Evolutionary conservation across 2,113 vertebrate species (phyloP).

Genomic region (Serilophus lunatus): DNA sequence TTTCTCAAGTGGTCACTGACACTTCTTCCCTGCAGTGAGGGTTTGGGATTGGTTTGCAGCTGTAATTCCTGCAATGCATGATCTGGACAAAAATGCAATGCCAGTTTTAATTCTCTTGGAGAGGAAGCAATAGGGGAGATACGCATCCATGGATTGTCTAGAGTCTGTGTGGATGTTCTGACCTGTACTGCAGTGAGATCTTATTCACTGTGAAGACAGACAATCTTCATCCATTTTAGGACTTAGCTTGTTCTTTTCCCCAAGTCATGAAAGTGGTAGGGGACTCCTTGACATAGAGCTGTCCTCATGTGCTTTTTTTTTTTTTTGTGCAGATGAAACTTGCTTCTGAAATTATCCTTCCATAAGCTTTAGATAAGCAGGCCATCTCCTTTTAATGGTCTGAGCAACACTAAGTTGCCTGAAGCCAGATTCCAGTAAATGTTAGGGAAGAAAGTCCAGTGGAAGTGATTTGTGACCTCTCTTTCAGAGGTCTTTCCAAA

Average conservation of each 20-base stretch:
- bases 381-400: background rate
- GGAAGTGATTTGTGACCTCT: background rate
- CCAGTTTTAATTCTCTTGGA: background rate
- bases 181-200: background rate
- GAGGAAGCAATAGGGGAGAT: background rate
- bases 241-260: background rate
- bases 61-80: background rate
- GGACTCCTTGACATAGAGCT: background rate
- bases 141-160: fast-evolving
- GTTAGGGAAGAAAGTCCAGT: background rate
- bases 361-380: background rate
- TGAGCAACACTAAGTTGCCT: background rate
- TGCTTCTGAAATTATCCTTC: background rate
- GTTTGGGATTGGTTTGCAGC: background rate
- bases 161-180: background rate
- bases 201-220: background rate
- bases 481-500: background rate
- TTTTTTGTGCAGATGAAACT: background rate
- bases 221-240: background rate
- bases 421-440: background rate
- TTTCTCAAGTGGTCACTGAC: background rate
- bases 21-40: background rate
- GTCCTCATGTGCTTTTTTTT: background rate
- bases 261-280: background rate
- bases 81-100: background rate